These are phyloP conservation scores for Xanthia icteritia DNA, from an alignment of 2,888 invertebrate species.

Conservation along the genomic window DNA sequence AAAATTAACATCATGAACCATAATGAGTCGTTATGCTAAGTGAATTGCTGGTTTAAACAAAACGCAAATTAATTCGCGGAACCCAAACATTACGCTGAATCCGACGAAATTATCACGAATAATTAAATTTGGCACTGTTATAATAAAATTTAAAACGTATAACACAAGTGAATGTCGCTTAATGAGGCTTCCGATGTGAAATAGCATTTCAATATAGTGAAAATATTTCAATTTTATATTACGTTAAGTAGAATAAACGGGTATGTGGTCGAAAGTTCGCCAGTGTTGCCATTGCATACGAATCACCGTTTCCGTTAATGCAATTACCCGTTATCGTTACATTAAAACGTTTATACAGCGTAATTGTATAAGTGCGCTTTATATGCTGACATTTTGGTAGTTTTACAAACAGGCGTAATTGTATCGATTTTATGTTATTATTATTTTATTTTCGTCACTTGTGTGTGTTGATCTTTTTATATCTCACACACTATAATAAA, in stretches of 20 bases:
- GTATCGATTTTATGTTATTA: neutral
- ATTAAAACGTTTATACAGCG: slow-evolving; percentile 56
- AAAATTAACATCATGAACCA: slow-evolving; percentile 56
- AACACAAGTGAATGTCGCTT: slow-evolving; percentile 64
- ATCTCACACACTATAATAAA: neutral
- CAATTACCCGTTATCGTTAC: slow-evolving; percentile 64
- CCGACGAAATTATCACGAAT: slow-evolving; percentile 63
- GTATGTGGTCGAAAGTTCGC: slow-evolving; percentile 70
- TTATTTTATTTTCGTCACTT: neutral
- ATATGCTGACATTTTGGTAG: slow-evolving; percentile 28
- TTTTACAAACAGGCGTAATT: slow-evolving; percentile 7
- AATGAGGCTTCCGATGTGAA: slow-evolving; percentile 64
- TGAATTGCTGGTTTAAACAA: slow-evolving; percentile 63
- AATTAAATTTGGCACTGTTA: slow-evolving; percentile 64
- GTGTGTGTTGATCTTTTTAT: neutral
- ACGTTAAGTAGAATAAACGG: slow-evolving; percentile 72
- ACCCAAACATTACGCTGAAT: slow-evolving; percentile 61
- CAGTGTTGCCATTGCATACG: slow-evolving; percentile 68
- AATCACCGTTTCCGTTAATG: slow-evolving; percentile 71
- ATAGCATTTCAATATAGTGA: slow-evolving; percentile 64
- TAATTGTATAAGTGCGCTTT: slow-evolving; percentile 59
- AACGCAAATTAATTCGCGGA: slow-evolving; percentile 65
- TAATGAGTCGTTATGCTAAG: slow-evolving; percentile 63
- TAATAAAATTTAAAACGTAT: slow-evolving; percentile 68
- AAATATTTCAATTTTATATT: slow-evolving; percentile 70